Evolutionary conservation across 2,888 invertebrate species (phyloP), one percentile per base, ranked within the genome.

Genomic region (Idaea aversata): DNA sequence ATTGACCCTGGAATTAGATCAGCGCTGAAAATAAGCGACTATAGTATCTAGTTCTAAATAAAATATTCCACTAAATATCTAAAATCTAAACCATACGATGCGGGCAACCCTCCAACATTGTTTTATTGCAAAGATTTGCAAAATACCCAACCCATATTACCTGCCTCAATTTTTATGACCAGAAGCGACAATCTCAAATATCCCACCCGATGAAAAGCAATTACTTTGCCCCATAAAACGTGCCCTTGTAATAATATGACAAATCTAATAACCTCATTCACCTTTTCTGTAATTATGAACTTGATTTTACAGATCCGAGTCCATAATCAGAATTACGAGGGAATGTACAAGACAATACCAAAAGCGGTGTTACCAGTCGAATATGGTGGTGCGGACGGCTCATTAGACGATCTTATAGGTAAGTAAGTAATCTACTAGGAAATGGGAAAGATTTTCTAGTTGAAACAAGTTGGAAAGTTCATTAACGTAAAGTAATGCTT

Each of bases 311-410:
- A 94, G 94, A 81, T 94, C 66, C 84, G 86, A 68, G 87, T 94
- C 1, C 93, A 94, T 74, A 91, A 86, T 67, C 82, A 88, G 62
- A 85, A 93, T 73, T 86, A 91, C 72, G 87, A 90, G 10, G 84
- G 86, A 6, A 79, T 94, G 61, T 90, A 93, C 74, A 86, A 94
- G 73, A 70, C 83, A 35, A 84, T 95, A 69, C 94, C 95, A 0
- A 89, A 90, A 69, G 77, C 84, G 7, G 78, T 94, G 63, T 78
- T 95, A 13, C 95, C 94, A 0, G 80, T 81, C 13, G 94, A 95
- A 77, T 94, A 94, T 72, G 94, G 94, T 15, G 95, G 95, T 0
- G 88, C 90, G 57, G 93, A 90, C 66, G 93, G 93, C 7, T 79
- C 91, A 34, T 64, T 94, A 57, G 83, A 90, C 71, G 91, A 93